Conservation (phyloP, 2,797 vertebrate species). For the Sebastes iracundus region DNA sequence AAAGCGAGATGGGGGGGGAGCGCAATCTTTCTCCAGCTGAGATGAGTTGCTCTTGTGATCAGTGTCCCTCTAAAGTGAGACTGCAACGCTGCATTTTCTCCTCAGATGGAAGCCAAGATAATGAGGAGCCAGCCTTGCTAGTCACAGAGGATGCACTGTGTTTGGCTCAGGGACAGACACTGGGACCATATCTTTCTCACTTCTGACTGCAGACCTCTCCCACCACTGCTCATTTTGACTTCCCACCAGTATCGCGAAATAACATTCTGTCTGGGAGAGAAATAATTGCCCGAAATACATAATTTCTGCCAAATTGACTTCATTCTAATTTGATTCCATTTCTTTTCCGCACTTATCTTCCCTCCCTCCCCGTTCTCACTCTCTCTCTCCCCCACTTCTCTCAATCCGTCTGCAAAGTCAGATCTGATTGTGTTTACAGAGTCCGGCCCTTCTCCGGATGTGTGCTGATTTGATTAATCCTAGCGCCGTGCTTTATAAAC, state of each 20-base stretch:
- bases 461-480: conserved; percentile 75
- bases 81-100: conserved; percentile 76
- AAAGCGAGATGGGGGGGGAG: neutral
- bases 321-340: conserved; percentile 63
- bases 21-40: conserved; percentile 65
- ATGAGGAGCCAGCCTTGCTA: conserved; percentile 71
- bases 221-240: conserved; percentile 48
- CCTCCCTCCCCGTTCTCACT: conserved; percentile 8
- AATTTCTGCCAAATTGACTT: conserved; percentile 60
- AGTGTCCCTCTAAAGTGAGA: conserved; percentile 77
- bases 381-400: neutral
- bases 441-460: conserved; percentile 62
- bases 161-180: conserved; percentile 65
- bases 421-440: conserved; percentile 74
- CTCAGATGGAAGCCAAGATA: conserved; percentile 77
- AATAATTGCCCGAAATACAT: conserved; percentile 61
- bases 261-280: conserved; percentile 34
- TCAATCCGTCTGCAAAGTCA: conserved; percentile 48
- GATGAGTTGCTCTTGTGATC: conserved; percentile 79
- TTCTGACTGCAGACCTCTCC: conserved; percentile 38
- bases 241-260: conserved; percentile 33
- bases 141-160: conserved; percentile 63
- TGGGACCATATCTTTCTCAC: conserved; percentile 40
- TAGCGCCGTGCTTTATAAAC: conserved; percentile 71
- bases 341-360: conserved; percentile 51